A percentile compares a stretch with the other conserved stretches of the same genome.
Evolutionary conservation across 2,113 vertebrate species (phyloP).

Genomic region (Solenodon paradoxus): DNA sequence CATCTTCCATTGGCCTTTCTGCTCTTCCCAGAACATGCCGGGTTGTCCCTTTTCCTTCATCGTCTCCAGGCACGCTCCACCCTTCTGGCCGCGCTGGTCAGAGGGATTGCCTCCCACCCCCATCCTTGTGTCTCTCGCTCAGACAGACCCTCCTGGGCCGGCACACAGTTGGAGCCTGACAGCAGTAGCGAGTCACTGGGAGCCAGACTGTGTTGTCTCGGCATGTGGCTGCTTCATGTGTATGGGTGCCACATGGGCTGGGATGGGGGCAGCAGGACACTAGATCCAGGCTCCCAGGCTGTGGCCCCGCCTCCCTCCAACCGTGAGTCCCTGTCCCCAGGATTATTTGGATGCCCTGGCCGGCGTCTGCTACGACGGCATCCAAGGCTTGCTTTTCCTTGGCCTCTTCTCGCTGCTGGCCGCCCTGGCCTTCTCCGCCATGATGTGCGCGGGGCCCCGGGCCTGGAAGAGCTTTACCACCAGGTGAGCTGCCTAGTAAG

Average conservation of each 20-base stretch:
- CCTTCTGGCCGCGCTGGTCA: neutral
- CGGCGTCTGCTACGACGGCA: slow-evolving; percentile 94
- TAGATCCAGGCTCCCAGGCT: neutral
- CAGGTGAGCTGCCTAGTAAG: slow-evolving; percentile 81
- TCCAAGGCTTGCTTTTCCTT: slow-evolving; percentile 94
- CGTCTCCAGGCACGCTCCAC: rapidly evolving
- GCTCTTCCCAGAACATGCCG: neutral
- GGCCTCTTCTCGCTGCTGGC: slow-evolving; percentile 93
- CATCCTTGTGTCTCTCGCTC: neutral
- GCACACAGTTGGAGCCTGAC: neutral
- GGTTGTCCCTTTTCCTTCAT: neutral
- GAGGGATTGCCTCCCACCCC: neutral
- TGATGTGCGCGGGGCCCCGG: slow-evolving; percentile 88
- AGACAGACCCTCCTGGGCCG: neutral
- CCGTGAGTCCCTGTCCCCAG: slow-evolving; percentile 67
- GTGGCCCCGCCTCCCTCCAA: rapidly evolving
- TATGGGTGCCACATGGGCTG: too few species aligned
- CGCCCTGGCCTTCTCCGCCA: slow-evolving; percentile 88
- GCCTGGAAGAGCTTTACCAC: slow-evolving; percentile 88
- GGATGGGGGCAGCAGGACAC: neutral
- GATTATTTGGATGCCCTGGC: slow-evolving; percentile 95
- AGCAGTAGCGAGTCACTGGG: too few species aligned
- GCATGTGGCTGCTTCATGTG: too few species aligned
- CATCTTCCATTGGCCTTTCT: rapidly evolving
- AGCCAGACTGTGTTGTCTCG: too few species aligned